Base-by-base conservation (phyloP, 2,113 vertebrate species). In the Calyptomena viridis region DNA sequence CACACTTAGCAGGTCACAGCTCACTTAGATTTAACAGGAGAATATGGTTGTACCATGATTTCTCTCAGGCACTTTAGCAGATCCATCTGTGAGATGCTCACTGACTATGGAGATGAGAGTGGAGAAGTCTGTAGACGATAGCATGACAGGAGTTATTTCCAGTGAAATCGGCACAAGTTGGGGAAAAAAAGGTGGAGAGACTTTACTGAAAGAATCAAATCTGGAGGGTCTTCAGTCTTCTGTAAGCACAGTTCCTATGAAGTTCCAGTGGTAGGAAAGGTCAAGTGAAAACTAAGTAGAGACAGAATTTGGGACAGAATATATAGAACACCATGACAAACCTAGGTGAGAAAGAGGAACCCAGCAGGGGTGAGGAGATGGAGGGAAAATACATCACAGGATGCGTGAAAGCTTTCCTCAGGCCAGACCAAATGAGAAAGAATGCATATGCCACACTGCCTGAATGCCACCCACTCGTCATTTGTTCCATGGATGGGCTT, bases 391-490 rank as follows among this genome's bases (percentile, higher is more conserved):
- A 81, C 73, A 21, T 64, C 1, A 15, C 28, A 10, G 60, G 62
- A 81, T 87, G 80, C 16, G 3, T 50, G 88, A 90, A 92, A 93
- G 80, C 88, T 81, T 95, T 93, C 73, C 86, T 87, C 35, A 84
- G 69, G 66, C 88, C 80, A 90, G 72, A 84, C 44, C 59, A 92
- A 97, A 92, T 81, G 66, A 96, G 92, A 96, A 93, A 72, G 93
- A 90, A 96, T 92, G 79, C 90, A 94, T 94, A 96, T 75, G 92
- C 77, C 23, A 5, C 85, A 84, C 60, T 81, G 94, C 92, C 94
- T 94, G 86, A 94, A 87, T 39, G 76, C 92, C 93, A 93, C 93
- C 95, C 94, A 95, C 96, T 84, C 82, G 53, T 93, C 88, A 82
- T 87, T 96, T 94, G 93, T 96, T 96, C 83, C 66, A 62, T 49